A percentile compares a stretch with the other conserved stretches of the same genome.
These are phyloP conservation scores for Drosophila equinoxialis DNA, from an alignment of 1,140 invertebrate species.

Conservation along the genomic window DNA sequence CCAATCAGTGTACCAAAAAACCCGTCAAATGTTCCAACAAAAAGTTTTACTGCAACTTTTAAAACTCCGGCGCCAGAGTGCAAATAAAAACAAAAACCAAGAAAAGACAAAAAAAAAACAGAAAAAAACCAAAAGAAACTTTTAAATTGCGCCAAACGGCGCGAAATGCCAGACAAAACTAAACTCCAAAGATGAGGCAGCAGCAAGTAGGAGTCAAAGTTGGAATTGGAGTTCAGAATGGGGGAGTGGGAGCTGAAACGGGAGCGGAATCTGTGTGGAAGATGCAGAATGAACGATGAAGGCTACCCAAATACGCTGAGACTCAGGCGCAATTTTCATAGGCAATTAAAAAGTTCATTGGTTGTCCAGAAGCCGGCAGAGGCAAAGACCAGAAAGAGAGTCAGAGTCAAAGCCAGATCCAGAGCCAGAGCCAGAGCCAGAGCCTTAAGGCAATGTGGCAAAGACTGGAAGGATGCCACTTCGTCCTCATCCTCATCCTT, in stretches of 20 bases:
- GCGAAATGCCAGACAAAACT: slow-evolving; percentile 6
- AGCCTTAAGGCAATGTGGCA: slow-evolving; percentile 32
- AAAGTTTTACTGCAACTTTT: slow-evolving; percentile 34
- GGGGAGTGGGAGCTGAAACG: no score
- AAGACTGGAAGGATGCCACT: slow-evolving; percentile 25
- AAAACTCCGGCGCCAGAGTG: slow-evolving; percentile 69
- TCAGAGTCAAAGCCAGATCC: background rate
- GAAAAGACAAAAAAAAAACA: background rate
- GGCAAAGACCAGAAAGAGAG: background rate
- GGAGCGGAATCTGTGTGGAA: no score
- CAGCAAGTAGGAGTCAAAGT: slow-evolving; percentile 3
- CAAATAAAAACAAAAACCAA: slow-evolving; percentile 60
- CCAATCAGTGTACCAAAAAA: slow-evolving; percentile 10
- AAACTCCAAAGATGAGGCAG: background rate
- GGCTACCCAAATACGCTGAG: slow-evolving; percentile 70
- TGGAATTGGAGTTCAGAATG: background rate
- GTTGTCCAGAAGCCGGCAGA: slow-evolving; percentile 57
- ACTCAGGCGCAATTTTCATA: slow-evolving; percentile 60
- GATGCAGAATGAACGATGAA: slow-evolving; percentile 6
- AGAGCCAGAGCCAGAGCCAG: background rate
- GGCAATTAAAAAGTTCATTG: slow-evolving; percentile 81
- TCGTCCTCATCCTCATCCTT: slow-evolving; percentile 44
- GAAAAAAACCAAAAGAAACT: slow-evolving; percentile 51
- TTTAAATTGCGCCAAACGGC: slow-evolving; percentile 51
- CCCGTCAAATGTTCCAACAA: slow-evolving; percentile 10